Conservation (phyloP, 1,140 invertebrate genomes). For the Notospermus geniculatus region DNA sequence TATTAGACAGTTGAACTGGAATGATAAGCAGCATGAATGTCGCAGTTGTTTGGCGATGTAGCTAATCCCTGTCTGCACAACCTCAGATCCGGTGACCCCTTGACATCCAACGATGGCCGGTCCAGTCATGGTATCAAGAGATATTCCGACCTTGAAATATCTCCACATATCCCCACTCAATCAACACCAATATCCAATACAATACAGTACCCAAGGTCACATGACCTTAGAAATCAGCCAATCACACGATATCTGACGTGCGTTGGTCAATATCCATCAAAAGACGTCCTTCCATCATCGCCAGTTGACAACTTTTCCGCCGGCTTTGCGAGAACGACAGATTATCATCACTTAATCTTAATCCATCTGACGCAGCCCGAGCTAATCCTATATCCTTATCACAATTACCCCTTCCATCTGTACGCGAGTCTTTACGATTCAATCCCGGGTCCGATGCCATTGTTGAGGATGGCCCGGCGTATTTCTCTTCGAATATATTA, state of each 20-base stretch:
- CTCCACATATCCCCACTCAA: no score
- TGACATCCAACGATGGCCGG: no score
- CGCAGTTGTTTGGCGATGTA: no score
- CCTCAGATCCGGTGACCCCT: no score
- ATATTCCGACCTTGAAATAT: no score
- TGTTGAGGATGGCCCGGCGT: neutral
- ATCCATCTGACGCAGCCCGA: neutral
- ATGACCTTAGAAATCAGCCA: no score
- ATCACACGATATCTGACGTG: neutral
- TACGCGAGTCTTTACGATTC: neutral
- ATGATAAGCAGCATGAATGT: no score
- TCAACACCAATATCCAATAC: no score
- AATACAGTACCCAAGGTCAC: no score
- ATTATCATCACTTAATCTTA: neutral
- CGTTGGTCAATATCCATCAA: neutral
- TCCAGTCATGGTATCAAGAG: no score
- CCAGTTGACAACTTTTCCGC: slow-evolving; percentile 7
- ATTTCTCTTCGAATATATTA: neutral
- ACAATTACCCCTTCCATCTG: neutral
- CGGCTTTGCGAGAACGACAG: neutral
- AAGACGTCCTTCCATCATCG: slow-evolving; percentile 1
- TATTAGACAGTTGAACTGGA: no score
- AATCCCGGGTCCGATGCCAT: neutral
- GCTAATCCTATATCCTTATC: neutral
- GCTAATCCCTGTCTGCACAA: no score